Evolutionary conservation across 2,113 vertebrate species (phyloP).

Genomic region (Orcinus orca): DNA sequence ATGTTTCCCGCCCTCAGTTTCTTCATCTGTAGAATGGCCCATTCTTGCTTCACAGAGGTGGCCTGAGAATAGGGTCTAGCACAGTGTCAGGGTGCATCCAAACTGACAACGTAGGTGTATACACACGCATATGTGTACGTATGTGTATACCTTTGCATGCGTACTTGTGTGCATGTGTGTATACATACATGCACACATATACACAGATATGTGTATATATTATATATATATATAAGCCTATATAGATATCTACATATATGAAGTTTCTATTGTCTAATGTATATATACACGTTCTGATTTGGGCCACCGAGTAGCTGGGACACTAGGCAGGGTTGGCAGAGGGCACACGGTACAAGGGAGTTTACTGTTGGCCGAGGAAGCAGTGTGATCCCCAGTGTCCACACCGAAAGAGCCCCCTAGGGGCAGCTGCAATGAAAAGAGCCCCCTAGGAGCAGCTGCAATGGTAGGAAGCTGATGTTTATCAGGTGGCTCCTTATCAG

Average conservation of each 20-base stretch:
- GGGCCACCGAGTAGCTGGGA: not conserved
- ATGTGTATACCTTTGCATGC: no score
- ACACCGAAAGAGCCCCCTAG: not conserved
- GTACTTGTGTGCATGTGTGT: not conserved
- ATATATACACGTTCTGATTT: not conserved
- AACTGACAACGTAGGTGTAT: not conserved
- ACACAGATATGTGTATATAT: no score
- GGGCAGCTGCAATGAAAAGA: not conserved
- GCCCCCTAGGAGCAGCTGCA: not conserved
- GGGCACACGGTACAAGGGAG: not conserved
- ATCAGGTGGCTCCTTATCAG: not conserved
- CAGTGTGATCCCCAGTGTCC: fast-evolving
- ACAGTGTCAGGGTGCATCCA: not conserved
- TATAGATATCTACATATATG: not conserved
- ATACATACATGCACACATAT: not conserved
- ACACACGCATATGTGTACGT: no score
- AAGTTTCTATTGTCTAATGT: no score
- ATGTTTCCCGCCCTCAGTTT: not conserved
- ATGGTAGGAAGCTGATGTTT: not conserved
- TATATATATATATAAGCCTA: not conserved
- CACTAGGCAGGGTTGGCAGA: not conserved
- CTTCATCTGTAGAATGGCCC: not conserved
- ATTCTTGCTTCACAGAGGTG: not conserved
- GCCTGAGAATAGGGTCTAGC: not conserved
- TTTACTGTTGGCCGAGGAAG: not conserved